Conservation (phyloP, 2,888 invertebrate species). For the Mythimna pallens region DNA sequence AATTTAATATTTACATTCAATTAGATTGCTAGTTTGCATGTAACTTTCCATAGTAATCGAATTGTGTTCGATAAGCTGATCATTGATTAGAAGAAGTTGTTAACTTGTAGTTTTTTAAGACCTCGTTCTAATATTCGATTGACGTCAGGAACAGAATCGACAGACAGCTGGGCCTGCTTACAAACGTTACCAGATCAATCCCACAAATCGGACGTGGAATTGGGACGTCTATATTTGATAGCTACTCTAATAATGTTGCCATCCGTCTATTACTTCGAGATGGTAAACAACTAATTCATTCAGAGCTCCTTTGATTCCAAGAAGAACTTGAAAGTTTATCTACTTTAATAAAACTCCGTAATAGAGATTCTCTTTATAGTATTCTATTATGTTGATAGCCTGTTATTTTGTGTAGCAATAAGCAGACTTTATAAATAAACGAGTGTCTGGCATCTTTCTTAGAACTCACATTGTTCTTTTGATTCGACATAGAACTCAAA, state of each 20-base stretch:
- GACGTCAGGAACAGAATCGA: constrained; percentile 33
- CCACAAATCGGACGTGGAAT: constrained; percentile 39
- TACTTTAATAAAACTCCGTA: constrained; percentile 35
- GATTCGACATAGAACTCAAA: constrained; percentile 38
- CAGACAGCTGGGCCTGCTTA: constrained; percentile 21
- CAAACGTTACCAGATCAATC: constrained; percentile 25
- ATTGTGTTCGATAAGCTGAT: constrained; percentile 20
- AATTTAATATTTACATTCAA: constrained; percentile 42
- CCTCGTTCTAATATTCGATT: constrained; percentile 16
- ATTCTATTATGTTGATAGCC: constrained; percentile 35
- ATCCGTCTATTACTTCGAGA: constrained; percentile 16
- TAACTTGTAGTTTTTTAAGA: constrained; percentile 28
- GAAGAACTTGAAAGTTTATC: constrained; percentile 18
- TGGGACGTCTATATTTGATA: constrained; percentile 44
- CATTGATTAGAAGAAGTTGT: constrained; percentile 22
- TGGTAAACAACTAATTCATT: constrained; percentile 50
- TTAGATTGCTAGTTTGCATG: constrained; percentile 35
- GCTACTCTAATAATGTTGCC: constrained; percentile 21
- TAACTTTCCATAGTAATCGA: constrained; percentile 35
- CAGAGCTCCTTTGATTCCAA: constrained; percentile 33
- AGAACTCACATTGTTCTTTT: constrained; percentile 48
- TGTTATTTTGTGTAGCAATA: constrained; percentile 41
- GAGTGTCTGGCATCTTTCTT: constrained; percentile 40
- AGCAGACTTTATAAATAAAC: constrained; percentile 51
- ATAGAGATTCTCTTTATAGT: constrained; percentile 31